These are phyloP conservation scores for Pantherophis guttatus DNA, from an alignment of 2,113 vertebrate species.

Conservation along the genomic window DNA sequence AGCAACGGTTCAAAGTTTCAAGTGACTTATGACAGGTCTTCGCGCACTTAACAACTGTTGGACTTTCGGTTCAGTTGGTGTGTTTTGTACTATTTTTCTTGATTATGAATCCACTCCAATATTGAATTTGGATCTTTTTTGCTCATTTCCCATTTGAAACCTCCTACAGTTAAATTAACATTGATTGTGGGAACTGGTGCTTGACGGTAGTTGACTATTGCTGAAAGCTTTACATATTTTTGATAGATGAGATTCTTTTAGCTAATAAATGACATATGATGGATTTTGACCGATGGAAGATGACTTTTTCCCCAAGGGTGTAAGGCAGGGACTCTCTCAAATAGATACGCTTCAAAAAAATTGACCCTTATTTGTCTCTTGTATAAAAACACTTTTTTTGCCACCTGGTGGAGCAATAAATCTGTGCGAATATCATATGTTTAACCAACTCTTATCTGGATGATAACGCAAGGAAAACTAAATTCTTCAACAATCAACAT, in stretches of 20 bases:
- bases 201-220: background rate
- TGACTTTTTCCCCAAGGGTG: background rate
- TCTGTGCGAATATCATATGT: background rate
- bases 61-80: background rate
- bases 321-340: background rate
- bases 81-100: background rate
- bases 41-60: background rate
- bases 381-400: background rate
- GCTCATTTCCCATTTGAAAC: background rate
- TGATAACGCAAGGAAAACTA: background rate
- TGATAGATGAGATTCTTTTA: background rate
- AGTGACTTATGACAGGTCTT: too few relatives aligned
- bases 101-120: background rate
- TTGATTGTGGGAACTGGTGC: constrained; percentile 4
- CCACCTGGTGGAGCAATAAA: background rate
- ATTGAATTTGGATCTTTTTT: background rate
- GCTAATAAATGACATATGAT: background rate
- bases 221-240: background rate
- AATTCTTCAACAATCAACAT: background rate
- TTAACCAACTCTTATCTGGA: background rate
- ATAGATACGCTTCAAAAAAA: background rate
- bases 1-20: too few relatives aligned
- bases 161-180: background rate
- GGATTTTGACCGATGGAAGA: constrained; percentile 4
- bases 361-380: background rate